Conservation (phyloP, 2,797 vertebrate genomes). For the Cirrhinus mrigala region DNA sequence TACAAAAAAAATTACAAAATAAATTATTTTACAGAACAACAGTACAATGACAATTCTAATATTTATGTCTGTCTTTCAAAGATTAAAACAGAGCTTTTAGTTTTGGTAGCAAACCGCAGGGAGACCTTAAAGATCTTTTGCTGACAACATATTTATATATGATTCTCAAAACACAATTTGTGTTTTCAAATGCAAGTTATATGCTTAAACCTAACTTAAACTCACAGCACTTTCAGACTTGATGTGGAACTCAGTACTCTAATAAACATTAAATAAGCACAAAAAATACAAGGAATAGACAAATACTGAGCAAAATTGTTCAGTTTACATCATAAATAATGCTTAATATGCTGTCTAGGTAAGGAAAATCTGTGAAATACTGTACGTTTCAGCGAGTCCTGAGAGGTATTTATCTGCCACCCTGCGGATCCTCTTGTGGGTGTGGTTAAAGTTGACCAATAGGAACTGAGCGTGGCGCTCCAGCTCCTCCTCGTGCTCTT, state of each 20-base stretch:
- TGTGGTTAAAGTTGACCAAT: conserved; percentile 96
- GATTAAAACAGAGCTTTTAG: not conserved
- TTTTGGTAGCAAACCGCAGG: not conserved
- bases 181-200: not conserved
- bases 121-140: not conserved
- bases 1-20: not conserved
- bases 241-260: not conserved
- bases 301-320: not conserved
- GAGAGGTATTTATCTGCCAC: conserved; percentile 98
- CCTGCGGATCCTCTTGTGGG: conserved; percentile 95
- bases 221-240: not conserved
- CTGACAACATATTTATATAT: not conserved
- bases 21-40: not conserved
- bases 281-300: not conserved
- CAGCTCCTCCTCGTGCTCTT: conserved; percentile 94
- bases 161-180: not conserved
- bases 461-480: conserved; percentile 95
- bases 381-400: conserved; percentile 94
- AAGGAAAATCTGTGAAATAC: not conserved
- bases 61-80: not conserved
- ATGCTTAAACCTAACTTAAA: not conserved
- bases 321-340: not conserved
- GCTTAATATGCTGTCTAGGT: not conserved
- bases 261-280: not conserved
- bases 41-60: not conserved